Conservation (phyloP, 1,140 invertebrate species). For the Anthonomus grandis region DNA sequence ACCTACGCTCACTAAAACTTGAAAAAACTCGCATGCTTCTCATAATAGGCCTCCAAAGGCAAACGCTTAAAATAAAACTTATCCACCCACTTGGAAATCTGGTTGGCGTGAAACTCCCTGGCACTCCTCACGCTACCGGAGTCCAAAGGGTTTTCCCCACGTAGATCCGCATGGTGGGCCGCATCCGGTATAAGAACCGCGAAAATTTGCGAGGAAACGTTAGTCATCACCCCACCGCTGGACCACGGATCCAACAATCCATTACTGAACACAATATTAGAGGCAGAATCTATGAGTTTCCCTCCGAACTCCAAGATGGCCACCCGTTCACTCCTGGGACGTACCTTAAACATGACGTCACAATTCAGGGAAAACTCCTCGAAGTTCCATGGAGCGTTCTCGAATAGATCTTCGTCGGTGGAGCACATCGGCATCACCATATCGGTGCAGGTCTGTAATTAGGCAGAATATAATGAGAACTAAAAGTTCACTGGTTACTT, state of each 20-base stretch:
- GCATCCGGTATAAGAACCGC: conserved; percentile 82
- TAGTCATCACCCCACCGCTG: conserved; percentile 78
- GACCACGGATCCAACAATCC: conserved; percentile 92
- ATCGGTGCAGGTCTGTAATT: conserved; percentile 84
- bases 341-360: conserved; percentile 64
- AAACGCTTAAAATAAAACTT: conserved; percentile 20
- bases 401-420: conserved; percentile 84
- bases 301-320: conserved; percentile 80
- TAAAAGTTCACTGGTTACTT: conserved; percentile 16
- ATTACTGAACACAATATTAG: conserved; percentile 91
- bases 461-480: conserved; percentile 17
- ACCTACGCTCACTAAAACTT: no score
- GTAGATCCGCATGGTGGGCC: conserved; percentile 91
- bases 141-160: conserved; percentile 67
- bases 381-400: conserved; percentile 71
- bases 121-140: conserved; percentile 66
- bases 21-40: no score
- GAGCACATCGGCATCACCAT: conserved; percentile 94
- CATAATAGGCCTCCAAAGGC: neutral
- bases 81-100: conserved; percentile 68
- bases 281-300: conserved; percentile 61
- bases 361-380: conserved; percentile 64
- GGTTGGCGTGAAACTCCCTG: conserved; percentile 62
- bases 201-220: conserved; percentile 62
- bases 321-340: conserved; percentile 58